These are phyloP conservation scores for Mycteria americana DNA, from an alignment of 2,797 vertebrate genomes.

Conservation along the genomic window DNA sequence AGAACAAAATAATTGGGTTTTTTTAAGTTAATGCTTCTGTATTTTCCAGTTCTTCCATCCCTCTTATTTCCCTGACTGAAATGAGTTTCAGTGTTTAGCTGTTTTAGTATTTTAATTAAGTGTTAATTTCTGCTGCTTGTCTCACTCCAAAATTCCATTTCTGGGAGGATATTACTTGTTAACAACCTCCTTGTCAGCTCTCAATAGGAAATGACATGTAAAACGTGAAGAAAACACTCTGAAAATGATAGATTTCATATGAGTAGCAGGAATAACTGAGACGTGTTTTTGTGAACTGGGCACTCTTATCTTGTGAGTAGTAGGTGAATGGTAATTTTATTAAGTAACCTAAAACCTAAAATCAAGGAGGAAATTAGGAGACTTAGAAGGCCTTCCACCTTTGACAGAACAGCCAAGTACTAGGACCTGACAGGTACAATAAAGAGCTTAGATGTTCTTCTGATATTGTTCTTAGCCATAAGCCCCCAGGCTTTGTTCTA, in stretches of 20 bases:
- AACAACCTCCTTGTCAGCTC: not conserved
- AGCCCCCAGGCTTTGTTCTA: conserved; percentile 80
- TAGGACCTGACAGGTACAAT: conserved; percentile 79
- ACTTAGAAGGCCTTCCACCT: conserved; percentile 43
- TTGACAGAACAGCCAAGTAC: conserved; percentile 69
- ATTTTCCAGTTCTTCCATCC: not conserved
- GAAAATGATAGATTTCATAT: not conserved
- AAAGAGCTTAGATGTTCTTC: conserved; percentile 78
- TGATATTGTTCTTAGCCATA: conserved; percentile 78
- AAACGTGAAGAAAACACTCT: not conserved
- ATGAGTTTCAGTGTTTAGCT: not conserved
- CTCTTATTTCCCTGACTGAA: not conserved
- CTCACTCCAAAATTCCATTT: not conserved
- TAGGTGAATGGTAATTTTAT: conserved; percentile 46
- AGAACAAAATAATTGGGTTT: not conserved
- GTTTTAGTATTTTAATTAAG: not conserved
- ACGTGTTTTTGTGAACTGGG: not conserved
- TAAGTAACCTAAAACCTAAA: conserved; percentile 22
- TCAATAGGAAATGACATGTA: not conserved
- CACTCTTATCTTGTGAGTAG: not conserved
- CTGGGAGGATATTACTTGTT: not conserved
- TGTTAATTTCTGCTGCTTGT: not conserved
- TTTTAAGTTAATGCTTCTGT: not conserved
- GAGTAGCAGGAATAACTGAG: not conserved
- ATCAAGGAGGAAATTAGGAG: conserved; percentile 24